Base-by-base conservation (phyloP, 2,113 vertebrate genomes). In the Otis tarda region DNA sequence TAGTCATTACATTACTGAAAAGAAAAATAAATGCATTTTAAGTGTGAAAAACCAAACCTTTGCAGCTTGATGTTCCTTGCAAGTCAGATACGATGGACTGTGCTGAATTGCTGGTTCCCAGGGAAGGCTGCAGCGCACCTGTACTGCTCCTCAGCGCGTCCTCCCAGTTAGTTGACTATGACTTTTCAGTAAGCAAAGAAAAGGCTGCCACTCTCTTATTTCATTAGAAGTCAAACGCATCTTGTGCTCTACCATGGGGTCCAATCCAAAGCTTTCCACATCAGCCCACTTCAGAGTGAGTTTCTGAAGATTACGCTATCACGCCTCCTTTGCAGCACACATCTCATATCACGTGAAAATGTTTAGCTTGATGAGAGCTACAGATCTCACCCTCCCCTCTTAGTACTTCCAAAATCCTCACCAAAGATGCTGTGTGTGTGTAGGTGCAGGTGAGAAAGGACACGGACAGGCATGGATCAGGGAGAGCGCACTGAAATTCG, bases 401-500 rank as follows among this genome's bases (percentile, higher is more conserved):
- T 15, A 33, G 12, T 45, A 50, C 57, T 47, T 41, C n/a, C 82
- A 79, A 12, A 21, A 59, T 25, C n/a, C 71, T 76, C 67, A 83
- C 25, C 37, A 24, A 56, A 76, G 61, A 55, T 6, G 31, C 20
- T n/a, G 23, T 33, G 12, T 11, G 5, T n/a, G 20, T 41, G 43
- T 9, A 53, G 30, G 16, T 55, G 28, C 15, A 47, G 15, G 23
- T 24, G 35, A 78, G 35, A 56, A 83, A 52, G 27, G 31, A 43
- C 35, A 7, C 2, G 30, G 57, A 27, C 22, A 69, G 37, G 64
- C 41, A 65, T 0, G 14, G 37, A 49, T 27, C 33, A 78, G 18
- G n/a, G 27, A 67, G 17, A 60, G 25, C 13, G 65, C 50, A 49
- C 1, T 0, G 3, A 35, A 84, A n/a, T 25, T 56, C 0, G 0